These are phyloP conservation scores for Baryphthengus martii DNA, from an alignment of 2,113 vertebrate genomes.

Conservation along the genomic window DNA sequence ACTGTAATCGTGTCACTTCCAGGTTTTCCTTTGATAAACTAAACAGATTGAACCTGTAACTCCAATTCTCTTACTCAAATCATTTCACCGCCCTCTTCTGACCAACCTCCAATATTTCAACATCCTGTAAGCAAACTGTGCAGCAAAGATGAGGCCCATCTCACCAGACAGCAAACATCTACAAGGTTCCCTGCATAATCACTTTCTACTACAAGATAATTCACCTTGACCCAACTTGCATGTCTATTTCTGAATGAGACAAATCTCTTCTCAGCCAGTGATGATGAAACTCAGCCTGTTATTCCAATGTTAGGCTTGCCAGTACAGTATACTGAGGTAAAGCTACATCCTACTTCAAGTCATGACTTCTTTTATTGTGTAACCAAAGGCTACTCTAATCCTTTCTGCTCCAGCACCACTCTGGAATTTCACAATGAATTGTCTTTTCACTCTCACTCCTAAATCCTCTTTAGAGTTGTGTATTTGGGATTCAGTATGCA, in stretches of 20 bases:
- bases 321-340: neutral
- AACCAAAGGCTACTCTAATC: neutral
- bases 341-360: neutral
- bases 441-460: neutral
- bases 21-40: neutral
- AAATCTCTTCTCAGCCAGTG: neutral
- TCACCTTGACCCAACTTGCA: neutral
- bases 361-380: neutral
- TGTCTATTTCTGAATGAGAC: neutral
- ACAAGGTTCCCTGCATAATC: neutral
- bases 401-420: neutral
- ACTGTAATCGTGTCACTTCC: neutral
- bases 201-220: neutral
- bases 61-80: neutral
- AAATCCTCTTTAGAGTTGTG: neutral
- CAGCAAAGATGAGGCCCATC: neutral
- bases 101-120: neutral
- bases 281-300: neutral
- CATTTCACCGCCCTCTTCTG: neutral
- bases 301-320: neutral
- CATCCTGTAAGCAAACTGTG: neutral
- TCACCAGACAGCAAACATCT: neutral
- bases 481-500: neutral
- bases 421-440: neutral
- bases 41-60: neutral